Evolutionary conservation across 2,797 vertebrate species (phyloP).

Genomic region (Saguinus oedipus): DNA sequence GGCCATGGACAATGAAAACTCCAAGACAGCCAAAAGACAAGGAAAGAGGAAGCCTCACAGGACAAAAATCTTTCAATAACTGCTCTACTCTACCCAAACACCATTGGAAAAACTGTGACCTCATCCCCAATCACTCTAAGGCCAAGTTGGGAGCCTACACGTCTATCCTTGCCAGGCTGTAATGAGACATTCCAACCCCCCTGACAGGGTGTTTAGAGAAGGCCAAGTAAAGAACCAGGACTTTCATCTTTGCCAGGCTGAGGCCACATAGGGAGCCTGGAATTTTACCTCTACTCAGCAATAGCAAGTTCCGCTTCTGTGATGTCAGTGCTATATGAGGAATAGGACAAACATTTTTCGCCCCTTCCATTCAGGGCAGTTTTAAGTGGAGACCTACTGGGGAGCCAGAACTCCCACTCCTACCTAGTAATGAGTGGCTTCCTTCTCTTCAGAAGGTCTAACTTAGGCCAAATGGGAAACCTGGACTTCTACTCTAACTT

Average conservation of each 20-base stretch:
- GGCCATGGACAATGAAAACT: background rate
- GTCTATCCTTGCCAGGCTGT: background rate
- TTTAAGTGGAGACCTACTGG: background rate
- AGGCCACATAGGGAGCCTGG: background rate
- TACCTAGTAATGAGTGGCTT: background rate
- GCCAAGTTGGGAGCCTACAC: background rate
- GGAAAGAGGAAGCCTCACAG: background rate
- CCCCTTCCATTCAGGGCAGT: background rate
- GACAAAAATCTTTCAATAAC: background rate
- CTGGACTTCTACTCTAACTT: background rate
- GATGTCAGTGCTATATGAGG: background rate
- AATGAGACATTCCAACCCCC: background rate
- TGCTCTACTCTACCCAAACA: background rate
- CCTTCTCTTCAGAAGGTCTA: background rate
- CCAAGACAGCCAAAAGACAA: background rate
- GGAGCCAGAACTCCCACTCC: background rate
- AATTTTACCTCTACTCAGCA: background rate
- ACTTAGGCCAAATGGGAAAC: background rate
- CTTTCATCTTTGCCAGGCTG: background rate
- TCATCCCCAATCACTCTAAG: background rate
- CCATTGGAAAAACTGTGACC: background rate
- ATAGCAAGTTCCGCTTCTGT: background rate
- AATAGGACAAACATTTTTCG: background rate
- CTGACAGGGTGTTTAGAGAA: background rate
- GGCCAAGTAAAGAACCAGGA: background rate